Evolutionary conservation across 1,140 invertebrate species (phyloP).

Genomic region (Brachionus sp.): DNA sequence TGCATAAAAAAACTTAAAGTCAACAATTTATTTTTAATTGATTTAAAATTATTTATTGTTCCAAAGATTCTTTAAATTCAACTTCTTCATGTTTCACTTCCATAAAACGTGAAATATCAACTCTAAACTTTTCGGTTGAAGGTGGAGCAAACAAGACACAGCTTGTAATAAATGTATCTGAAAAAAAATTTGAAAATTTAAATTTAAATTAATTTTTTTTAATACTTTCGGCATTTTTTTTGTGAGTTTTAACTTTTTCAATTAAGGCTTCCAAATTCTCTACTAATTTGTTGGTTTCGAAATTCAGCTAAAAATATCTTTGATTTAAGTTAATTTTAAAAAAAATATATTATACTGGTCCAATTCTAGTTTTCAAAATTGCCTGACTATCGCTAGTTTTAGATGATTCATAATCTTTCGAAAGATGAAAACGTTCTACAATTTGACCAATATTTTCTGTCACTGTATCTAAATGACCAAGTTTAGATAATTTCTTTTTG

Average conservation of each 20-base stretch:
- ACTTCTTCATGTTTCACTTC: background rate
- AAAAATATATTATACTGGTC: background rate
- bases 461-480: conserved; percentile 39
- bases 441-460: conserved; percentile 36
- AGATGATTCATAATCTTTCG: conserved; percentile 40
- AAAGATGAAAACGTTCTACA: background rate
- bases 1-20: no score
- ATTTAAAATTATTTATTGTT: background rate
- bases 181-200: background rate
- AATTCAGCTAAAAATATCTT: conserved; percentile 22
- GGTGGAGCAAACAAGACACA: conserved; percentile 31
- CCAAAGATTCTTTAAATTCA: background rate
- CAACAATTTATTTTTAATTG: background rate
- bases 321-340: background rate
- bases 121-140: conserved; percentile 43
- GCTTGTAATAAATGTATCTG: background rate
- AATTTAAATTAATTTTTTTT: background rate
- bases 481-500: background rate
- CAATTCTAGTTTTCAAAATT: conserved; percentile 20
- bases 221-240: background rate
- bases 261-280: conserved; percentile 32
- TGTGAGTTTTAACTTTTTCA: conserved; percentile 40
- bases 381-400: conserved; percentile 31
- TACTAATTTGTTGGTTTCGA: background rate
- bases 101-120: conserved; percentile 23